These are phyloP conservation scores for Drosophila infuscata DNA, from an alignment of 2,888 invertebrate genomes.

Conservation along the genomic window DNA sequence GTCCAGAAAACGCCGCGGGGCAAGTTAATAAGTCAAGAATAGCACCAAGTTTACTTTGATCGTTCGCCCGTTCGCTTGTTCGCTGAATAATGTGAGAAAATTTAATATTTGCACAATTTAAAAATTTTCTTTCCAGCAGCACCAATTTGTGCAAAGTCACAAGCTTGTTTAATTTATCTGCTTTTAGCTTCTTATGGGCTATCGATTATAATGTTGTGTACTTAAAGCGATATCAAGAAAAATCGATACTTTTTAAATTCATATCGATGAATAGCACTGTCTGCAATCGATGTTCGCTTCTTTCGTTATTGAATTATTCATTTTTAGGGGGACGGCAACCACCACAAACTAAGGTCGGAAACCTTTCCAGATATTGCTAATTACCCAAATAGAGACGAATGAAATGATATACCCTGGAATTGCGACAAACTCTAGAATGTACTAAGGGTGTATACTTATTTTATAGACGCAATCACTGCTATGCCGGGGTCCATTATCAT, in stretches of 20 bases:
- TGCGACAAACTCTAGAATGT: neutral
- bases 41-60: conserved; percentile 52
- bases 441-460: conserved; percentile 8
- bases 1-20: conserved; percentile 45
- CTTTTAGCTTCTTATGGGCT: neutral
- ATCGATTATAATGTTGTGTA: neutral
- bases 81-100: neutral
- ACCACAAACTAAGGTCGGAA: neutral
- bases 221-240: neutral
- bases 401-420: neutral
- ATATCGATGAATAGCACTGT: neutral
- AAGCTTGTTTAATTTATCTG: neutral
- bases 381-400: neutral
- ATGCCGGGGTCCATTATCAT: conserved; percentile 67
- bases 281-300: neutral
- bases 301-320: neutral
- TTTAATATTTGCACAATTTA: neutral
- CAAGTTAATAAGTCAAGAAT: conserved; percentile 67
- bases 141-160: conserved; percentile 2
- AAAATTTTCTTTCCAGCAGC: neutral
- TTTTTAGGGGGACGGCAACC: neutral
- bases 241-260: neutral
- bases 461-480: conserved; percentile 52
- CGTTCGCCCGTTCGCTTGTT: conserved; percentile 21
- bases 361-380: neutral